Base-by-base conservation (phyloP, 2,113 vertebrate genomes). In the Psammodynastes pulverulentus region DNA sequence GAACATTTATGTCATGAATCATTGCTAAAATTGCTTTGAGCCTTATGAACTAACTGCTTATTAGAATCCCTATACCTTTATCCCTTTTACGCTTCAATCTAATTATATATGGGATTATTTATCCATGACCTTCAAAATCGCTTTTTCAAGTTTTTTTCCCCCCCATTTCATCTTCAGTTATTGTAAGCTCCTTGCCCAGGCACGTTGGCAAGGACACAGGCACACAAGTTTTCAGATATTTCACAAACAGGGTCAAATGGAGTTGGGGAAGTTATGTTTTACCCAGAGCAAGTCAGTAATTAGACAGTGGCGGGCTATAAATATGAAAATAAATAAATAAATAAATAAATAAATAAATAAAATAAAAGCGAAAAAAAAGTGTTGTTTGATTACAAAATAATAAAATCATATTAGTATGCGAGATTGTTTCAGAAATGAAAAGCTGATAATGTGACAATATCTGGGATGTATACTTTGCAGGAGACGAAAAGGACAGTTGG, bases 21-120 rank as follows among this genome's bases (percentile, higher is more conserved):
- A 53, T 87, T 90, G 43, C 24, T 48, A 86, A 72, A 90, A 51
- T 79, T 87, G 85, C 51, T n/a, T 39, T 79, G 10, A 90, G 49
- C 29, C 15, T 48, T 90, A 26, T 24, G 84, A 93, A 79, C 29
- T 19, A 87, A 29, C 49, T n/a, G 39, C 39, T 79, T 85, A 58
- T 46, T 84, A 93, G 51, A 79, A 56, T 45, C 13, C 49, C 89
- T 56, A 49, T 24, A 43, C n/a, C 2, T 1, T 24, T 29, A 0
- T 19, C 90, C 45, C 52, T 34, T 48, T 0, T 12, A 89, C 12
- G 49, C 19, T 89, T 58, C 34, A 7, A 19, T 12, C 52, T 89
- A 48, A 89, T 89, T 84, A 92, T 84, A 56, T 43, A 39, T 92
- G 86, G 24, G 34, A 29, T 84, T 89, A 84, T 84, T 92, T 49